Conservation (phyloP, 2,797 vertebrate species). For the Sebastiscus albofasciatus region DNA sequence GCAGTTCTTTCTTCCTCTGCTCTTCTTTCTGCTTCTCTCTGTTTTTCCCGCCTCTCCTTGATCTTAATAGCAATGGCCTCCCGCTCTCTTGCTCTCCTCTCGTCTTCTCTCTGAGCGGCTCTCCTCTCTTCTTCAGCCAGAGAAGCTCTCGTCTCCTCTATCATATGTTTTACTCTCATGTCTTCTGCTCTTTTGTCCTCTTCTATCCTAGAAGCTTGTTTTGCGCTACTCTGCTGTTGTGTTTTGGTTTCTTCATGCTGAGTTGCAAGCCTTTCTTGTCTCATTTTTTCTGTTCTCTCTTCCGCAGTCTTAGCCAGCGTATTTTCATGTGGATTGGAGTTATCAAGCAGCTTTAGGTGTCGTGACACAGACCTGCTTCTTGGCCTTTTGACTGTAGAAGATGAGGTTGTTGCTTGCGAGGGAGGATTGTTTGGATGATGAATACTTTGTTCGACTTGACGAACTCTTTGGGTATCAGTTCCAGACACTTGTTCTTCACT, state of each 20-base stretch:
- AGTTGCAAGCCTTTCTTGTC: conserved; percentile 9
- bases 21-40: conserved; percentile 48
- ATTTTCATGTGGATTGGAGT: neutral
- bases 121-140: conserved; percentile 54
- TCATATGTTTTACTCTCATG: conserved; percentile 46
- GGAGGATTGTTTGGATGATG: conserved; percentile 12
- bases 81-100: conserved; percentile 58
- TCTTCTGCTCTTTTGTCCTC: conserved; percentile 35
- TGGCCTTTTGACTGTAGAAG: conserved; percentile 8
- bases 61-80: conserved; percentile 55
- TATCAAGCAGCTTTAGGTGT: conserved; percentile 1
- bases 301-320: neutral
- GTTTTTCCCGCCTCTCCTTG: conserved; percentile 55
- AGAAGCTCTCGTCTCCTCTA: conserved; percentile 57
- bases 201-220: neutral
- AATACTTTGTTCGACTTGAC: conserved; percentile 14
- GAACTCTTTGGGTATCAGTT: neutral
- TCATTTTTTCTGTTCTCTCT: conserved; percentile 6
- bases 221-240: conserved; percentile 11
- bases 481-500: conserved; percentile 5
- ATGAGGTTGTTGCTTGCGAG: conserved; percentile 17
- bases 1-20: conserved; percentile 26
- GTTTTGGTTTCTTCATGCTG: conserved; percentile 20
- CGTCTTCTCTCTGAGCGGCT: conserved; percentile 57
- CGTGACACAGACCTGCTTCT: conserved; percentile 19